phyloP scores from a whole-genome alignment of 2,888 invertebrate genomes.

The Cantharis rustica region DNA sequence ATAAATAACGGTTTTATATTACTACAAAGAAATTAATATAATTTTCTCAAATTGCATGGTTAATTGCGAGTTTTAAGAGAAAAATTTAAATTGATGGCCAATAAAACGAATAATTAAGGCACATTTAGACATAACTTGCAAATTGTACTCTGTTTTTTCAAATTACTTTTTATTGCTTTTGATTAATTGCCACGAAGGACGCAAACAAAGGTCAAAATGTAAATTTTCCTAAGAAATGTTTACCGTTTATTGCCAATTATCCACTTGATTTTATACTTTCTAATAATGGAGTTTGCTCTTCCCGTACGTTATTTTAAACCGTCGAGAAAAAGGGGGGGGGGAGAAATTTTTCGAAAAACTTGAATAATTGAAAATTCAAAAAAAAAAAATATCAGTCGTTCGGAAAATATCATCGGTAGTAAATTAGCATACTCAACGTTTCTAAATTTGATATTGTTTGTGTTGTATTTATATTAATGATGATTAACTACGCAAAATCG shows the following conservation, averaged over 20 bases:
- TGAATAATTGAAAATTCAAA: too few species aligned
- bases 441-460: not conserved
- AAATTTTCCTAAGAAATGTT: not conserved
- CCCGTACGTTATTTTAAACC: too few species aligned
- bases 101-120: not conserved
- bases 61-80: not conserved
- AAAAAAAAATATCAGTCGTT: too few species aligned
- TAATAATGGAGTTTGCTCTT: not conserved
- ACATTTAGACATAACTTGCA: not conserved
- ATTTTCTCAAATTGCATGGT: not conserved
- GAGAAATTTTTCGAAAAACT: too few species aligned
- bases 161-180: not conserved
- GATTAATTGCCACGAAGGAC: not conserved
- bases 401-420: too few species aligned
- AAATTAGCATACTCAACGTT: not conserved
- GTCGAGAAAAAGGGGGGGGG: too few species aligned
- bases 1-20: slow-evolving; percentile 4
- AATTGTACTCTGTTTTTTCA: not conserved
- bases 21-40: not conserved
- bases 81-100: not conserved
- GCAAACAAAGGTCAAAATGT: not conserved
- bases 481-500: not conserved
- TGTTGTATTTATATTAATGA: not conserved
- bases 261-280: not conserved
- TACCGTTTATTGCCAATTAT: not conserved